A percentile compares a stretch with the other conserved stretches of the same genome.
Conservation (phyloP, 2,113 vertebrate genomes). For the Odontesthes bonariensis region DNA sequence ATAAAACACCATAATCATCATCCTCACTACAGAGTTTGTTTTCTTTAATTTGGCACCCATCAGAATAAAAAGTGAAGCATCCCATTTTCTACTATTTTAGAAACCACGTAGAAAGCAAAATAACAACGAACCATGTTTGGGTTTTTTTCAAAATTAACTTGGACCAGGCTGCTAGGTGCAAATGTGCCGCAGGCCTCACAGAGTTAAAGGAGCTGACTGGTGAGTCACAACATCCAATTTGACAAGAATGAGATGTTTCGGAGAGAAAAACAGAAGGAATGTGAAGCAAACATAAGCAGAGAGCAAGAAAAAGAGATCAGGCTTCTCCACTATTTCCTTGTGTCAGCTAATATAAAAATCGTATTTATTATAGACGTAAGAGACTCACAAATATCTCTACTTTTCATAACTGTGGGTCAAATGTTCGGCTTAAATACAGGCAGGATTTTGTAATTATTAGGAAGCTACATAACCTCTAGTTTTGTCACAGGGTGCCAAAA, state of each 20-base stretch:
- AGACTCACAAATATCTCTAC: conserved; percentile 75
- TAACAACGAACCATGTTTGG: too few species aligned
- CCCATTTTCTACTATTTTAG: too few species aligned
- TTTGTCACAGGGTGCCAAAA: conserved; percentile 9
- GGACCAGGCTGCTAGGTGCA: conserved; percentile 29
- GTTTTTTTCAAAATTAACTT: conserved; percentile 18
- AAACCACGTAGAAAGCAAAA: too few species aligned
- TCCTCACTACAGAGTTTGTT: neutral
- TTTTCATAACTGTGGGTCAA: conserved; percentile 73
- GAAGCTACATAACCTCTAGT: conserved; percentile 2
- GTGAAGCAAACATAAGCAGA: conserved; percentile 36
- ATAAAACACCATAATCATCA: neutral
- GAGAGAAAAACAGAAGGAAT: conserved; percentile 36
- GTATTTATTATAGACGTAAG: conserved; percentile 87
- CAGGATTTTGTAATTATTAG: conserved; percentile 17
- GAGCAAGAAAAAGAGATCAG: conserved; percentile 60
- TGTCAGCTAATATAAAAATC: conserved; percentile 80
- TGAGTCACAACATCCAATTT: conserved; percentile 64
- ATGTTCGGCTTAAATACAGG: conserved; percentile 57
- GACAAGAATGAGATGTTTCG: conserved; percentile 52
- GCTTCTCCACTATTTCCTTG: conserved; percentile 48
- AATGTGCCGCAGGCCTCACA: conserved; percentile 20
- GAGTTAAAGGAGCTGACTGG: conserved; percentile 40
- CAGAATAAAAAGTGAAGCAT: neutral
- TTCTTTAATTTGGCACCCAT: neutral